Percentiles rank a stretch among this genome's conserved stretches.
Conservation (phyloP, 2,113 vertebrate genomes). For the Salminus brasiliensis region DNA sequence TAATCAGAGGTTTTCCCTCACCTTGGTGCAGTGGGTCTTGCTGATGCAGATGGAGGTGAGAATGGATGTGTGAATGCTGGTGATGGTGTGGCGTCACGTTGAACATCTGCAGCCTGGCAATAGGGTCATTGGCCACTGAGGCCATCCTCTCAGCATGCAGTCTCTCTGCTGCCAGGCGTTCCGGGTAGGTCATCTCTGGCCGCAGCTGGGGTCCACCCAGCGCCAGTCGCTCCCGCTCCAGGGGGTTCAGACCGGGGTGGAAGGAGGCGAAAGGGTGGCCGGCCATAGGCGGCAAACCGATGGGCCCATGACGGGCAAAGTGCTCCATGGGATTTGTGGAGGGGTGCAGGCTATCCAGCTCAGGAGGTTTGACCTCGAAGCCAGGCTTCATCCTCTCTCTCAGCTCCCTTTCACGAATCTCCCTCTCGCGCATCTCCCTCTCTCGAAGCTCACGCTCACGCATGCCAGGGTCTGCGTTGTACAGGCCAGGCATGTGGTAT, state of each 20-base stretch:
- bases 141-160: slow-evolving; percentile 96
- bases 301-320: slow-evolving; percentile 94
- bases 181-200: slow-evolving; percentile 96
- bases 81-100: slow-evolving; percentile 98
- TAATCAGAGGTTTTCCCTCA: slow-evolving; percentile 68
- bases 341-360: slow-evolving; percentile 91
- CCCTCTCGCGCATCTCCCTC: slow-evolving; percentile 88
- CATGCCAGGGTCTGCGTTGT: slow-evolving; percentile 92
- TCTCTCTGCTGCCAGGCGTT: slow-evolving; percentile 93
- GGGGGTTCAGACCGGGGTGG: slow-evolving; percentile 91
- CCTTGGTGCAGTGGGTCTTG: slow-evolving; percentile 98
- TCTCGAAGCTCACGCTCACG: slow-evolving; percentile 93
- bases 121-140: slow-evolving; percentile 91
- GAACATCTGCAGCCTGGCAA: slow-evolving; percentile 98
- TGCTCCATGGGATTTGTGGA: slow-evolving; percentile 98
- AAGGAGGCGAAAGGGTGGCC: slow-evolving; percentile 95
- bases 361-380: slow-evolving; percentile 97
- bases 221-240: slow-evolving; percentile 94
- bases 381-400: slow-evolving; percentile 97
- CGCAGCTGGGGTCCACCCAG: slow-evolving; percentile 91
- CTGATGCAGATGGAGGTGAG: slow-evolving; percentile 97
- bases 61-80: slow-evolving; percentile 99
- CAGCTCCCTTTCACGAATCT: slow-evolving; percentile 91
- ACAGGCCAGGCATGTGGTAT: slow-evolving; percentile 95
- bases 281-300: slow-evolving; percentile 88